These are phyloP conservation scores for Adelosebastes latens DNA, from an alignment of 2,797 vertebrate species.

Conservation along the genomic window DNA sequence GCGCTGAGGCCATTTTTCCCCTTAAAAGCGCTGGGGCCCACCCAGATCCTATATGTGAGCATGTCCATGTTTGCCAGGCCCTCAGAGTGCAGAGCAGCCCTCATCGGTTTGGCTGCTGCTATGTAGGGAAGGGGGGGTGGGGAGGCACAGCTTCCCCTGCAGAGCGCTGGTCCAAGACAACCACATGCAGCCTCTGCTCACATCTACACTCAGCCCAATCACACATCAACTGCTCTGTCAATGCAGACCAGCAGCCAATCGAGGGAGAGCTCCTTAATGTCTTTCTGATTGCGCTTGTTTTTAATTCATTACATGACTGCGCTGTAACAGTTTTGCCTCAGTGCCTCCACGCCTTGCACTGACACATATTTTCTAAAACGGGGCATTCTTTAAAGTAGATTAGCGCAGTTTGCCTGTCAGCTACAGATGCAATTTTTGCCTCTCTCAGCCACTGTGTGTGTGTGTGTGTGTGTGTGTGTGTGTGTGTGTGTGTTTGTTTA, in stretches of 20 bases:
- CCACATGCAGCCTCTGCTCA: constrained; percentile 53
- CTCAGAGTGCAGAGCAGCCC: constrained; percentile 48
- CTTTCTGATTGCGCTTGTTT: constrained; percentile 60
- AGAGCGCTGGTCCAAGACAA: constrained; percentile 53
- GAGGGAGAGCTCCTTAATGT: constrained; percentile 45
- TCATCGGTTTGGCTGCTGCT: constrained; percentile 50
- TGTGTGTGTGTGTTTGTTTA: constrained; percentile 18
- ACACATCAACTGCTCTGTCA: constrained; percentile 50
- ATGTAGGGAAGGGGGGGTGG: background rate
- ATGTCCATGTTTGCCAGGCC: constrained; percentile 47
- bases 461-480: background rate
- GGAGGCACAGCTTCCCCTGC: constrained; percentile 35
- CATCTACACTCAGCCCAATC: constrained; percentile 47
- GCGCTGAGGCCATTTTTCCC: constrained; percentile 31
- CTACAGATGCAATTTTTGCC: constrained; percentile 61
- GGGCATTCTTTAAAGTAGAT: constrained; percentile 70
- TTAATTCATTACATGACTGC: constrained; percentile 63
- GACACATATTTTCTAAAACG: constrained; percentile 68
- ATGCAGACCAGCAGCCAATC: constrained; percentile 44
- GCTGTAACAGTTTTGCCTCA: constrained; percentile 55
- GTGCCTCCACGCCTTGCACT: constrained; percentile 46
- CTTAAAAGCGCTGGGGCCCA: constrained; percentile 35
- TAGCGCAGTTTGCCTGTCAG: constrained; percentile 69
- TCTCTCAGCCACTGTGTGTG: constrained; percentile 44
- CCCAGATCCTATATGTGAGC: constrained; percentile 56